These are phyloP conservation scores for Pogonocherus hispidulus DNA, from an alignment of 2,888 invertebrate genomes.

Conservation along the genomic window DNA sequence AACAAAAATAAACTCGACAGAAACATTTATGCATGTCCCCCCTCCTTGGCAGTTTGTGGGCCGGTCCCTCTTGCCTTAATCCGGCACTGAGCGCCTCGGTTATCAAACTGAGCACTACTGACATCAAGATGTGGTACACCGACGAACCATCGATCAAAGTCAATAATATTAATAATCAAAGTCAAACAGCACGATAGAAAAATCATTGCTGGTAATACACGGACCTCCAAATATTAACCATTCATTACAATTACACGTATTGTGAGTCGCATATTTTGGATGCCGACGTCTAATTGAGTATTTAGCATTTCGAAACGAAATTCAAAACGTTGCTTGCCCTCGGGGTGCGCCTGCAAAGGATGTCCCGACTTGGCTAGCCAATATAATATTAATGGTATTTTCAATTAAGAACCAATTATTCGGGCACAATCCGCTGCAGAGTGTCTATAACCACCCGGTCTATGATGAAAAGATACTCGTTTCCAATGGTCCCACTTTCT, in stretches of 20 bases:
- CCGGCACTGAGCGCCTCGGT: constrained; percentile 26
- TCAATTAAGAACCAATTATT: constrained; percentile 46
- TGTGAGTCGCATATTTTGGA: constrained; percentile 56
- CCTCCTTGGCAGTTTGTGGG: too few species aligned
- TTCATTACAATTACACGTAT: constrained; percentile 60
- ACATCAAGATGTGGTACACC: constrained; percentile 60
- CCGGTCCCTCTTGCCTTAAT: constrained; percentile 9
- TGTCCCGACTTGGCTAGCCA: constrained; percentile 23
- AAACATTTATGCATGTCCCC: too few species aligned
- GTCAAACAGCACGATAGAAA: constrained; percentile 57
- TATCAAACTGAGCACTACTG: constrained; percentile 49
- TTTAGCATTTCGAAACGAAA: constrained; percentile 41
- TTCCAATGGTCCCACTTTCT: background rate
- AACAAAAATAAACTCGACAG: too few species aligned
- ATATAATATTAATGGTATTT: constrained; percentile 46
- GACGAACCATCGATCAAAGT: constrained; percentile 67
- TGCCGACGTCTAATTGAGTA: constrained; percentile 48
- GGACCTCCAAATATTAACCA: constrained; percentile 54
- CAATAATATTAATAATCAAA: constrained; percentile 69
- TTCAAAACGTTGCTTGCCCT: constrained; percentile 24
- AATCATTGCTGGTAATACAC: constrained; percentile 46
- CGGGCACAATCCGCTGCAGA: constrained; percentile 15
- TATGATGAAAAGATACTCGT: constrained; percentile 7
- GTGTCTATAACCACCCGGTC: constrained; percentile 40
- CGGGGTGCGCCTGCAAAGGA: constrained; percentile 23